These are phyloP conservation scores for Petroica traversi DNA, from an alignment of 2,113 vertebrate species.

Conservation along the genomic window DNA sequence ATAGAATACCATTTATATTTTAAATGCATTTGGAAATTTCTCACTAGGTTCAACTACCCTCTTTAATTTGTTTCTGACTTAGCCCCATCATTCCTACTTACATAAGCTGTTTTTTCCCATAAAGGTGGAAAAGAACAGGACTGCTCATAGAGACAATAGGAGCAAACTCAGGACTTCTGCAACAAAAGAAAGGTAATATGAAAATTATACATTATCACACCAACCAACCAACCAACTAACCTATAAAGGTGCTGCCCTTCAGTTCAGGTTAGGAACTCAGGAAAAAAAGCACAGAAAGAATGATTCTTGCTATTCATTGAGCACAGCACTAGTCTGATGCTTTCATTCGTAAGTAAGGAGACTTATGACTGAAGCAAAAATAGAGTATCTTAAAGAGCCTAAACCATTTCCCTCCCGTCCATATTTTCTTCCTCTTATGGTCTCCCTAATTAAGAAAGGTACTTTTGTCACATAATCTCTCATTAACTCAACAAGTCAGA, in stretches of 20 bases:
- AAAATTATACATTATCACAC: neutral
- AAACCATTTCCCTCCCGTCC: fast-evolving
- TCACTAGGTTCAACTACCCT: neutral
- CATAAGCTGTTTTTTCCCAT: neutral
- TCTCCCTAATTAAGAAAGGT: neutral
- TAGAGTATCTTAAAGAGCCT: neutral
- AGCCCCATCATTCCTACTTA: neutral
- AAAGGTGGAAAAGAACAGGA: neutral
- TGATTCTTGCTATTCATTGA: neutral
- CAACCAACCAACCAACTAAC: neutral
- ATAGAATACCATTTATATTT: neutral
- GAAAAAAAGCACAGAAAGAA: neutral
- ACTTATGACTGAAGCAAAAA: neutral
- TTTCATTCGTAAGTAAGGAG: neutral
- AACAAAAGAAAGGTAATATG: neutral
- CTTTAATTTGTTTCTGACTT: neutral
- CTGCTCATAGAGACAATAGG: neutral
- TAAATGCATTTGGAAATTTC: neutral
- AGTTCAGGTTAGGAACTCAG: neutral
- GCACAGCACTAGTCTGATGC: neutral
- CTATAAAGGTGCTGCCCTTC: neutral
- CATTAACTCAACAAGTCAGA: neutral
- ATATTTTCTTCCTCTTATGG: neutral
- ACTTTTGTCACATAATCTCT: neutral
- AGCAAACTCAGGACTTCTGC: neutral